These are phyloP conservation scores for Chalcosyrphus nemorum DNA, from an alignment of 2,888 invertebrate species.

Conservation along the genomic window DNA sequence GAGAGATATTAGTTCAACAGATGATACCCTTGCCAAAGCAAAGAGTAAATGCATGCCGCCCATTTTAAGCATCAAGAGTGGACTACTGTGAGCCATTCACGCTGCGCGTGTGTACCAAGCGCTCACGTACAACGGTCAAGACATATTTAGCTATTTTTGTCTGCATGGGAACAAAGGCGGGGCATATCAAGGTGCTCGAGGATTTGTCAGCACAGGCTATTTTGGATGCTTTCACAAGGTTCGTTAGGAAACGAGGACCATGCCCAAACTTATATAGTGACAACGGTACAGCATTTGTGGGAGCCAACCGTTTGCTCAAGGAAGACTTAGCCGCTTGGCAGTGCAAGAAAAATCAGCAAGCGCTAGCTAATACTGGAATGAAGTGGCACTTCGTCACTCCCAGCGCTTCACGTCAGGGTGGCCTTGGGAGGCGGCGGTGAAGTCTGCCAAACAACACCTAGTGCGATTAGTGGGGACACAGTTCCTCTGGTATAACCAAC, in stretches of 20 bases:
- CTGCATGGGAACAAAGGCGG: background rate
- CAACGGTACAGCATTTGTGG: background rate
- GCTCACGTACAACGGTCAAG: background rate
- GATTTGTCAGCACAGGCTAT: background rate
- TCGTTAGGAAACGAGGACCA: background rate
- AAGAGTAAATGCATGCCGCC: background rate
- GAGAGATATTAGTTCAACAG: background rate
- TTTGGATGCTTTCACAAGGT: background rate
- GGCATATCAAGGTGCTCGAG: background rate
- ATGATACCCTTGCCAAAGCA: slow-evolving; percentile 28
- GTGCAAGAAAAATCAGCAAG: no score
- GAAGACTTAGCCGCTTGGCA: slow-evolving; percentile 55
- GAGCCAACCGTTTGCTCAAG: slow-evolving; percentile 60
- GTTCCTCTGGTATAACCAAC: no score
- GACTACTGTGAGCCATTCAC: background rate
- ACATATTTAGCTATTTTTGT: no score
- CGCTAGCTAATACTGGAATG: no score
- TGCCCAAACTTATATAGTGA: background rate
- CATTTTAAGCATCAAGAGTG: background rate
- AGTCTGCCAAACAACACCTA: no score
- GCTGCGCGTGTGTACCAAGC: no score
- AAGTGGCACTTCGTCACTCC: no score
- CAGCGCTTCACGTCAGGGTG: no score
- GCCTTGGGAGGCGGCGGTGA: no score
- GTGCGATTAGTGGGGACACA: no score